Conservation (phyloP, 2,113 vertebrate genomes). For the Todiramphus chloris region DNA sequence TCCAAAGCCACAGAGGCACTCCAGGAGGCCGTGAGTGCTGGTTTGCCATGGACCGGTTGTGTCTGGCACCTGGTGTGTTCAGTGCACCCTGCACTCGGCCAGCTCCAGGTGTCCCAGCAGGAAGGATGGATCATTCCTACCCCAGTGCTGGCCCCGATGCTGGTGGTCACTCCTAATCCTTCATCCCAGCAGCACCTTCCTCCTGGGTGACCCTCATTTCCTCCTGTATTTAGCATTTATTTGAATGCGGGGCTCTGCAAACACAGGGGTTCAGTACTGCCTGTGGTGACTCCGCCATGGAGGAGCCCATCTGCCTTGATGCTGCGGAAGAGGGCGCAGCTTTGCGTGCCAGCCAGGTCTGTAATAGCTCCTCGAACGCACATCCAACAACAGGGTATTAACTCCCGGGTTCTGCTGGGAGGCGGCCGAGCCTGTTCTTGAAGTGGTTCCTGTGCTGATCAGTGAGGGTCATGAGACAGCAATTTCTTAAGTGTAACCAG, state of each 20-base stretch:
- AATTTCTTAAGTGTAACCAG: background rate
- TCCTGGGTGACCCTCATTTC: background rate
- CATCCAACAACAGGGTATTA: background rate
- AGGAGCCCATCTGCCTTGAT: background rate
- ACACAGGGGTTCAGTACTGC: accelerated
- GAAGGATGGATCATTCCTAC: background rate
- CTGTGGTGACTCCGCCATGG: background rate
- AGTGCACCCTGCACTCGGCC: background rate
- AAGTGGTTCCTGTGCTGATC: background rate
- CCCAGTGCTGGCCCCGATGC: background rate
- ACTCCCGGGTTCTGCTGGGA: background rate
- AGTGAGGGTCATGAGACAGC: background rate
- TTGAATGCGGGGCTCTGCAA: background rate
- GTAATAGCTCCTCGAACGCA: background rate
- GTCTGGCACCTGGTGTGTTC: no score
- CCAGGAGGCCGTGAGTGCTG: background rate
- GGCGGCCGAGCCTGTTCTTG: accelerated
- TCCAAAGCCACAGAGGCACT: background rate
- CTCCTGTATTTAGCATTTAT: background rate
- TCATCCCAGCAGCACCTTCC: background rate
- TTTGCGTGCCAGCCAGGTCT: accelerated
- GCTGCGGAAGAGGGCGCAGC: background rate
- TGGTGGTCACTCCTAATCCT: background rate
- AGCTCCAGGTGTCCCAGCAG: background rate
- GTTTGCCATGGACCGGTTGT: accelerated